Evolutionary conservation across 2,888 invertebrate genomes (phyloP).

Genomic region (Dicyrtomina minuta): DNA sequence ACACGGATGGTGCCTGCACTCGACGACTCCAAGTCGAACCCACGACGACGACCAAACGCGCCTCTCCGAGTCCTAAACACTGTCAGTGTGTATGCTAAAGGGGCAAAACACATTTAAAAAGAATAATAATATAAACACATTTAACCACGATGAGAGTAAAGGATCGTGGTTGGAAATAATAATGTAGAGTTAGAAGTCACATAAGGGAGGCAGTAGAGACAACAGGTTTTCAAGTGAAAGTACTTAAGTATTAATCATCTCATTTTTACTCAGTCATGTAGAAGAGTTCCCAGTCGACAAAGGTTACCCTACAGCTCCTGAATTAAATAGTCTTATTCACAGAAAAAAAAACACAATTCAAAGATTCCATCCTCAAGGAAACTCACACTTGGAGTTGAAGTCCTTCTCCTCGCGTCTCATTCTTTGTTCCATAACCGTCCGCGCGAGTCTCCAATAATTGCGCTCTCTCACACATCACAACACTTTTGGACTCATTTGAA

Average conservation of each 20-base stretch:
- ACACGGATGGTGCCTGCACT: too few relatives aligned
- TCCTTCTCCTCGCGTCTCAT: background rate
- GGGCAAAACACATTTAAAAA: background rate
- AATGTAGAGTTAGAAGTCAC: slow-evolving; percentile 7
- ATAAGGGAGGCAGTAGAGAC: slow-evolving; percentile 8
- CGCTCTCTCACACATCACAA: background rate
- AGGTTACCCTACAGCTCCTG: slow-evolving; percentile 29
- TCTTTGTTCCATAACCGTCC: background rate
- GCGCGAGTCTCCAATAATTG: background rate
- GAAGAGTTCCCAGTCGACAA: slow-evolving; percentile 20
- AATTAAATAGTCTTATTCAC: background rate
- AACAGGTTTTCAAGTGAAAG: slow-evolving; percentile 37
- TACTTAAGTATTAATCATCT: slow-evolving; percentile 30
- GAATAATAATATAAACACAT: slow-evolving; percentile 3
- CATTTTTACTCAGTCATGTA: slow-evolving; percentile 30
- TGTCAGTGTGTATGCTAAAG: too few relatives aligned
- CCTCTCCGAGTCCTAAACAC: too few relatives aligned
- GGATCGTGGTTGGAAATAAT: slow-evolving; percentile 5
- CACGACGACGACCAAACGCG: too few relatives aligned
- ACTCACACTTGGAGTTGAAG: background rate
- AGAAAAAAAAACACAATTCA: too few relatives aligned
- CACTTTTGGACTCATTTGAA: too few relatives aligned
- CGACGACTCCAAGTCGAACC: background rate
- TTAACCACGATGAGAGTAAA: slow-evolving; percentile 25
- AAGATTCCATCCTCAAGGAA: slow-evolving; percentile 18